Evolutionary conservation across 2,888 invertebrate species (phyloP).

Genomic region (Augiades crinisus): DNA sequence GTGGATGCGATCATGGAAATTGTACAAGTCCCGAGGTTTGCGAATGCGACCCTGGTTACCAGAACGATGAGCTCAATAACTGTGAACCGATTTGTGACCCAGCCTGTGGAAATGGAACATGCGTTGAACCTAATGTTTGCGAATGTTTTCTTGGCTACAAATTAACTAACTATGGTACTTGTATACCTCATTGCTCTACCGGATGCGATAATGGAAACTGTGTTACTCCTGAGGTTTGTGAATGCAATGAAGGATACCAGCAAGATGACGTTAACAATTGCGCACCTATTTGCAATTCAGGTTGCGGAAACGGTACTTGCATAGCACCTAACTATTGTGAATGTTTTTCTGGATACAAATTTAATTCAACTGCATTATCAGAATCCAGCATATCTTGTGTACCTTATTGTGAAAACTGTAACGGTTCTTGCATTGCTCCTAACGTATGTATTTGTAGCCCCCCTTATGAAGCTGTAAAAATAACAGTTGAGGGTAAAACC

Average conservation of each 20-base stretch:
- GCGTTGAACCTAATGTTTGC: conserved; percentile 50
- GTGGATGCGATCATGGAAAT: conserved; percentile 39
- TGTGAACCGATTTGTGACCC: conserved; percentile 37
- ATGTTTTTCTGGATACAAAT: conserved; percentile 60
- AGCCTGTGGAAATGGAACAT: conserved; percentile 49
- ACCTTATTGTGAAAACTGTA: conserved; percentile 30
- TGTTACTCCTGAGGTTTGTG: conserved; percentile 47
- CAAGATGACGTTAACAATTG: conserved; percentile 27
- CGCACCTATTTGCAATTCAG: conserved; percentile 51
- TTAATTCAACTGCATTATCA: neutral
- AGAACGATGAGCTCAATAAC: conserved; percentile 7
- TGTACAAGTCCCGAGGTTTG: conserved; percentile 42
- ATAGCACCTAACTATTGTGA: conserved; percentile 65
- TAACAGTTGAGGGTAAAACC: conserved; percentile 25
- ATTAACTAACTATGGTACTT: conserved; percentile 15
- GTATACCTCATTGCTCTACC: conserved; percentile 32
- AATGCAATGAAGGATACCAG: conserved; percentile 27
- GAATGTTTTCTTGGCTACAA: conserved; percentile 35
- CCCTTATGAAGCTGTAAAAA: conserved; percentile 30
- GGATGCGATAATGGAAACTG: conserved; percentile 69
- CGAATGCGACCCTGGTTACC: conserved; percentile 32
- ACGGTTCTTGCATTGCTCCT: conserved; percentile 45
- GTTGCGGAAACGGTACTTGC: conserved; percentile 73
- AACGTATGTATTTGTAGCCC: conserved; percentile 55
- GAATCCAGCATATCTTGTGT: conserved; percentile 22